These are phyloP conservation scores for Thymallus thymallus DNA, from an alignment of 2,113 vertebrate species.

Conservation along the genomic window DNA sequence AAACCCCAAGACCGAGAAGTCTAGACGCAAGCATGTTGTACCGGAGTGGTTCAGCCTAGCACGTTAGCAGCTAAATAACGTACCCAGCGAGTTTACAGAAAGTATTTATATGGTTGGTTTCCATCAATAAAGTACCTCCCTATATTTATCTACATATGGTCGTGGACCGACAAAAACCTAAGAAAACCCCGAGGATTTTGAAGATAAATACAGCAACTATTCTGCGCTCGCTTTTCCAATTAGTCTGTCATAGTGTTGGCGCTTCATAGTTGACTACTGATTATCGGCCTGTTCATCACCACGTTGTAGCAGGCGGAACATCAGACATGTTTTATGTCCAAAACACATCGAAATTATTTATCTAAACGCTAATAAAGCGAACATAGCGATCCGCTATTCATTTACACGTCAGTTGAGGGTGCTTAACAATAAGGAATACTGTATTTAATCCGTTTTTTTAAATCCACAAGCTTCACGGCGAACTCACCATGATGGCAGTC, in stretches of 20 bases:
- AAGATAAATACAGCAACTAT: no score
- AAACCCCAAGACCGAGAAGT: no score
- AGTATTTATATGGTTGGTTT: no score
- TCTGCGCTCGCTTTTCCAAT: background rate
- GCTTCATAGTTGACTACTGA: no score
- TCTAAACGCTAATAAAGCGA: rapidly evolving
- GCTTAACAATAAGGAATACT: rapidly evolving
- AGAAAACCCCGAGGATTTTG: no score
- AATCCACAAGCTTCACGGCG: conserved; percentile 22
- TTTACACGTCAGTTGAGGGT: rapidly evolving
- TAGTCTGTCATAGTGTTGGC: background rate
- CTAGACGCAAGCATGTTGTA: no score
- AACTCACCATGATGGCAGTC: conserved; percentile 77
- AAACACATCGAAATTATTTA: background rate
- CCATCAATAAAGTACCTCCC: no score
- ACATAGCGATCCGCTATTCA: background rate
- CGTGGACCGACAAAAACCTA: no score
- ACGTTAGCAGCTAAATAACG: no score
- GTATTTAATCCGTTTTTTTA: background rate
- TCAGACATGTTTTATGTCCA: conserved; percentile 29
- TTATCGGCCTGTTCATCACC: conserved; percentile 36
- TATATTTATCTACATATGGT: no score
- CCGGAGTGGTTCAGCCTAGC: no score
- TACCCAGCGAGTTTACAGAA: no score
- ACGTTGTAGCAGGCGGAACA: conserved; percentile 42